phyloP scores from a whole-genome alignment of 2,797 vertebrate species.

The Paedocypris micromegethes region DNA sequence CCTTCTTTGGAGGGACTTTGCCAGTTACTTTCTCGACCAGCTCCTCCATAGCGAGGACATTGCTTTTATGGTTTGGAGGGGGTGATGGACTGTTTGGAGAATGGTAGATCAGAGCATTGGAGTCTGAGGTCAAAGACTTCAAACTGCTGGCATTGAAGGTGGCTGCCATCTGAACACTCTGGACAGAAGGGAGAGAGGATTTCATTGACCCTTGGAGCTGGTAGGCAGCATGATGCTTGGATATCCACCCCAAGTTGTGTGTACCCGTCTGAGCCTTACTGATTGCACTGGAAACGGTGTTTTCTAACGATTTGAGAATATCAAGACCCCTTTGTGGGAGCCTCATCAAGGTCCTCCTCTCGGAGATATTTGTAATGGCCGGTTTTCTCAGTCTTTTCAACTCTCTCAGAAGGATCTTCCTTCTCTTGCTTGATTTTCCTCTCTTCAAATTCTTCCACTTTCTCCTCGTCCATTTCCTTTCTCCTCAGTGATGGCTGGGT shows the following conservation, averaged over 20 bases:
- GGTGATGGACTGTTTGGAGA: constrained; percentile 83
- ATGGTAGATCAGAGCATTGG: constrained; percentile 70
- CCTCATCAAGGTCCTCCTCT: constrained; percentile 92
- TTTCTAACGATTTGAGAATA: constrained; percentile 94
- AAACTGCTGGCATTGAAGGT: constrained; percentile 73
- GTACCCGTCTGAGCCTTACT: constrained; percentile 97
- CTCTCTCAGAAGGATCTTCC: constrained; percentile 72
- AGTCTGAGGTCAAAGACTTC: constrained; percentile 72
- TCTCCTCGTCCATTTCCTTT: constrained; percentile 70
- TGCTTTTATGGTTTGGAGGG: constrained; percentile 87
- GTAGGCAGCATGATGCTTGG: constrained; percentile 98
- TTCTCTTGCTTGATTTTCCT: constrained; percentile 90
- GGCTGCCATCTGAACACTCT: constrained; percentile 87
- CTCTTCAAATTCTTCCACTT: constrained; percentile 64
- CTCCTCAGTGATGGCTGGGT: constrained; percentile 69
- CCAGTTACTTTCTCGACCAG: constrained; percentile 94
- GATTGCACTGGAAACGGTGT: constrained; percentile 94
- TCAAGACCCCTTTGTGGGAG: constrained; percentile 90
- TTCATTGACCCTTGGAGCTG: constrained; percentile 87
- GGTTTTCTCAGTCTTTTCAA: constrained; percentile 57
- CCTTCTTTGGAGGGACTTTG: constrained; percentile 77
- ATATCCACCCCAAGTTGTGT: constrained; percentile 95
- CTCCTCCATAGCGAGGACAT: constrained; percentile 95
- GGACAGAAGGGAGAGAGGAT: constrained; percentile 71
- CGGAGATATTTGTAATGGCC: constrained; percentile 87